Conservation (phyloP, 2,888 invertebrate species). For the Neoitamus cyanurus region DNA sequence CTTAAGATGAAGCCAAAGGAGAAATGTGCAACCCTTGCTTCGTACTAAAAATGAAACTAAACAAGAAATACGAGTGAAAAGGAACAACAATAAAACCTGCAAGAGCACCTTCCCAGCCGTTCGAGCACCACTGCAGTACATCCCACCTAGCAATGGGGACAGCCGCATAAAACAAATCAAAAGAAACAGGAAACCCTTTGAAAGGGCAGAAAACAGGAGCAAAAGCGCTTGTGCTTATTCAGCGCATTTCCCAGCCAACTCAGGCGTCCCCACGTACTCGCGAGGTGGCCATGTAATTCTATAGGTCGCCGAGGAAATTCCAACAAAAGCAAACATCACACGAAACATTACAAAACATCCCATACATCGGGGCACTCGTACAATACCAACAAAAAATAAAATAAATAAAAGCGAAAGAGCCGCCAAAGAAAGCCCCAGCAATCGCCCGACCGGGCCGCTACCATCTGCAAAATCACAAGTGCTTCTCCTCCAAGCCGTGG, state of each 20-base stretch:
- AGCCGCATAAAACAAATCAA: neutral
- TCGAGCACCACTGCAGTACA: neutral
- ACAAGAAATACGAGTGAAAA: neutral
- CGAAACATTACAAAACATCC: conserved; percentile 14
- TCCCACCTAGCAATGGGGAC: neutral
- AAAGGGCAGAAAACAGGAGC: conserved; percentile 21
- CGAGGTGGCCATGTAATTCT: neutral
- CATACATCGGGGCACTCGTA: neutral
- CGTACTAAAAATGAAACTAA: neutral
- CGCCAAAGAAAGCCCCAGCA: neutral
- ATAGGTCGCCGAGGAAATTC: conserved; percentile 17
- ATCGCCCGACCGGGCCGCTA: neutral
- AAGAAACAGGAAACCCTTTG: conserved; percentile 30
- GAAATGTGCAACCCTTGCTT: neutral
- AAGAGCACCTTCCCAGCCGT: neutral
- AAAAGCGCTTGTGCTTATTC: conserved; percentile 39
- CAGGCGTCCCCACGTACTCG: neutral
- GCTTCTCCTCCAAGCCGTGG: neutral
- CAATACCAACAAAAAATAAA: neutral
- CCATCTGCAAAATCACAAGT: conserved; percentile 17
- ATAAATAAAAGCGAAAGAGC: neutral
- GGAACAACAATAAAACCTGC: neutral
- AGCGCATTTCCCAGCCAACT: conserved; percentile 34
- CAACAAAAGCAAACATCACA: conserved; percentile 18
- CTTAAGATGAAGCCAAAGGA: neutral